phyloP scores from a whole-genome alignment of 1,140 invertebrate genomes.

The Drosophila rufa region DNA sequence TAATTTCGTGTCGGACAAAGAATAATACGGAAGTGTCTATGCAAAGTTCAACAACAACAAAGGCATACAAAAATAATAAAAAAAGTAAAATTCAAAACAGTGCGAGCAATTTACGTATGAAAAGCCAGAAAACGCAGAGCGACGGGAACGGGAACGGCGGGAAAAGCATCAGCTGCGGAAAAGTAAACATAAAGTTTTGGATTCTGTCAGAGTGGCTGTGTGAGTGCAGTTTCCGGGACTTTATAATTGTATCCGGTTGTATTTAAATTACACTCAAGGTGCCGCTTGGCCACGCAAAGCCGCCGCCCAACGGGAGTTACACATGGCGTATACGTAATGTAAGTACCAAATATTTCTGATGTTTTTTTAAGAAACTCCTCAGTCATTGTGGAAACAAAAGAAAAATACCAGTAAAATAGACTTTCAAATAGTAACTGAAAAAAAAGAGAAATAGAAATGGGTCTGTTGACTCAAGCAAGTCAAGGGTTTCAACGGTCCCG shows the following conservation, averaged over 20 bases:
- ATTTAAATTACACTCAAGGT: conserved; percentile 70
- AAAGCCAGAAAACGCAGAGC: conserved; percentile 51
- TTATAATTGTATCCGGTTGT: conserved; percentile 70
- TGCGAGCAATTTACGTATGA: conserved; percentile 66
- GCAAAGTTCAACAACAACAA: conserved; percentile 46
- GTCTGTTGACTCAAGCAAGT: conserved; percentile 10
- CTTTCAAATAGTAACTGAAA: conserved; percentile 3
- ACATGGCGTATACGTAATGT: conserved; percentile 64
- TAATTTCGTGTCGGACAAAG: conserved; percentile 62
- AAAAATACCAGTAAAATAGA: conserved; percentile 2
- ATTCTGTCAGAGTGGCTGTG: conserved; percentile 28
- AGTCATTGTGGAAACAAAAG: neutral
- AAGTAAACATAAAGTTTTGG: conserved; percentile 74
- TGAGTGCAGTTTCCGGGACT: conserved; percentile 64
- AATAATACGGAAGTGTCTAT: conserved; percentile 59
- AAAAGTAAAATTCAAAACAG: conserved; percentile 40
- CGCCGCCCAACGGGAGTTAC: conserved; percentile 6
- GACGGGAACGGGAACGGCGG: conserved; percentile 7
- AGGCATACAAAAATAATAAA: conserved; percentile 11
- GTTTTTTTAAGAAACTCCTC: conserved; percentile 27
- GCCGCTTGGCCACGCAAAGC: conserved; percentile 13
- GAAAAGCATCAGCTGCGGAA: conserved; percentile 68
- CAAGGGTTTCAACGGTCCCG: conserved; percentile 5
- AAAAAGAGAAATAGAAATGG: neutral
- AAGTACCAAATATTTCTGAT: conserved; percentile 37